phyloP scores from a whole-genome alignment of 2,113 vertebrate genomes.

The Dicerorhinus sumatrensis region DNA sequence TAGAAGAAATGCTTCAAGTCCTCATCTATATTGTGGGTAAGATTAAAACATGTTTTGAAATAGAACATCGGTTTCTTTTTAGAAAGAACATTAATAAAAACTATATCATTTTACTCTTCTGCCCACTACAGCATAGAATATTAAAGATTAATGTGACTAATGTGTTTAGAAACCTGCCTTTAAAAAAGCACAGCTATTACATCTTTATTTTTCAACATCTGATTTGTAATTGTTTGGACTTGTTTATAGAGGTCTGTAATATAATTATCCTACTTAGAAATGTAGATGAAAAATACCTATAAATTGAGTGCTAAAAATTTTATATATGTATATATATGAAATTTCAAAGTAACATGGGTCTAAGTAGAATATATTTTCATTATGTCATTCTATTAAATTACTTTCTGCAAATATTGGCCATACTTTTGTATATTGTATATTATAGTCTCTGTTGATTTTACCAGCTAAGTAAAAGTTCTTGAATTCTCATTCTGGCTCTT shows the following conservation, averaged over 20 bases:
- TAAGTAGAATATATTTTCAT: constrained; percentile 44
- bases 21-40: constrained; percentile 95
- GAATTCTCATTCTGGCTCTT: constrained; percentile 41
- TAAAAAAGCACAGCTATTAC: background rate
- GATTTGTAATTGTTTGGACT: constrained; percentile 7
- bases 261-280: constrained; percentile 6
- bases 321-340: background rate
- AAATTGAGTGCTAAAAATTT: background rate
- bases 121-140: background rate
- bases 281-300: background rate
- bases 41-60: constrained; percentile 71
- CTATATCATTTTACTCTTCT: constrained; percentile 20
- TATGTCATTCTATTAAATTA: background rate
- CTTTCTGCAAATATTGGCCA: constrained; percentile 16
- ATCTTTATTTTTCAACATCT: constrained; percentile 44
- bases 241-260: background rate
- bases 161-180: constrained; percentile 35
- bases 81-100: constrained; percentile 52
- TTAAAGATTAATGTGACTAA: background rate
- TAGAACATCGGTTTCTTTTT: constrained; percentile 39
- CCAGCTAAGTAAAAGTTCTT: background rate
- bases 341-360: background rate
- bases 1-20: constrained; percentile 97
- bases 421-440: background rate
- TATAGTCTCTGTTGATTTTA: constrained; percentile 36